These are phyloP conservation scores for Chloromyia formosa DNA, from an alignment of 2,888 invertebrate species.

Conservation along the genomic window DNA sequence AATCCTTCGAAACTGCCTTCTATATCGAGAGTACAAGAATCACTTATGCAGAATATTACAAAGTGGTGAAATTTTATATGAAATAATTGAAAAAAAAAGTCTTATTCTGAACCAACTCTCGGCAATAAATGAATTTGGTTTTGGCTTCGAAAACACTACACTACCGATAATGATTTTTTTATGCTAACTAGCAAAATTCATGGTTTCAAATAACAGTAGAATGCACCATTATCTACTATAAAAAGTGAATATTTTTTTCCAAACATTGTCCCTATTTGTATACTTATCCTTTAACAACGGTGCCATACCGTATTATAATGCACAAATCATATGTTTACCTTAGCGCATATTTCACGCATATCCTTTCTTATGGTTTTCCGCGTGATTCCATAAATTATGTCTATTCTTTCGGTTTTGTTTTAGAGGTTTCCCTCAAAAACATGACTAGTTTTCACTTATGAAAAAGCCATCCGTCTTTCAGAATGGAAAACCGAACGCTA, in stretches of 20 bases:
- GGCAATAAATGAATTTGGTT: no score
- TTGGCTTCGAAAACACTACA: no score
- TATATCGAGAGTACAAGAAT: no score
- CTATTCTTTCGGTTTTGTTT: conserved; percentile 34
- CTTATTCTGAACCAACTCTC: no score
- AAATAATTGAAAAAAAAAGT: no score
- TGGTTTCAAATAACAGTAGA: no score
- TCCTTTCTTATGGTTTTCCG: conserved; percentile 35
- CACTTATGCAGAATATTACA: no score
- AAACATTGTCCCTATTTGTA: not conserved
- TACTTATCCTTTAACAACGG: not conserved
- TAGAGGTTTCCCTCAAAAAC: conserved; percentile 33
- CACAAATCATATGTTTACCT: conserved; percentile 30
- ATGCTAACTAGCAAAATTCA: no score
- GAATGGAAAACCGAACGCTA: not conserved
- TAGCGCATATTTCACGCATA: conserved; percentile 26
- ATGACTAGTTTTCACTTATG: conserved; percentile 1
- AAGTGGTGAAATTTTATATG: no score
- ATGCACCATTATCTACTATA: no score
- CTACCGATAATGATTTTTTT: no score
- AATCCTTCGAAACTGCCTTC: no score
- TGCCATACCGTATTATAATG: not conserved
- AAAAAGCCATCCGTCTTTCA: conserved; percentile 3
- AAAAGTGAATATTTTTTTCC: conserved; percentile 4
- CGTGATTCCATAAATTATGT: conserved; percentile 40